Percentiles rank a stretch among this genome's conserved stretches.
Evolutionary conservation across 2,113 vertebrate genomes (phyloP).

Genomic region (Scartelaos histophorus): DNA sequence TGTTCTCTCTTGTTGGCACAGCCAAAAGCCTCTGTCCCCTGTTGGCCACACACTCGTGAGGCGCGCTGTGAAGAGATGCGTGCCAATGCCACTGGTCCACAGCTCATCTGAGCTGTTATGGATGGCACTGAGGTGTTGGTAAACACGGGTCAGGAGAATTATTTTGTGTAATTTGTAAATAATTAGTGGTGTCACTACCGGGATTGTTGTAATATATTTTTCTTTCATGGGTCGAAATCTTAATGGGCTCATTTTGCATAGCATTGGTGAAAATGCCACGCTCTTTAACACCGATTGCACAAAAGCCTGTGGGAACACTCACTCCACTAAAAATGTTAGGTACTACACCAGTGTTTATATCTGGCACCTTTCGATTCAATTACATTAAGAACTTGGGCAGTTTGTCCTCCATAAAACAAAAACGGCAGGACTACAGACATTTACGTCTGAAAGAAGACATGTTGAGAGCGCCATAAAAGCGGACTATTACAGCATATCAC

Average conservation of each 20-base stretch:
- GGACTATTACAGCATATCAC: background rate
- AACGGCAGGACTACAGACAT: background rate
- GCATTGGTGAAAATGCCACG: constrained; percentile 51
- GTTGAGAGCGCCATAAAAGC: constrained; percentile 1
- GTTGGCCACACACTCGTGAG: constrained; percentile 59
- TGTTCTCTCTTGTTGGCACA: constrained; percentile 69
- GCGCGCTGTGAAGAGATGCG: constrained; percentile 53
- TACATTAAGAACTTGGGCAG: background rate
- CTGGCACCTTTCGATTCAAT: background rate
- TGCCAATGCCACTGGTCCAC: constrained; percentile 62
- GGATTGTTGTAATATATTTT: constrained; percentile 39
- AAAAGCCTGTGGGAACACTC: constrained; percentile 5
- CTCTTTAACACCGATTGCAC: constrained; percentile 23
- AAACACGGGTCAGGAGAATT: constrained; percentile 58
- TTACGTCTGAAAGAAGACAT: background rate
- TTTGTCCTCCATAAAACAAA: background rate
- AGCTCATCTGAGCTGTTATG: constrained; percentile 54
- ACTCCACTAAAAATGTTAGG: constrained; percentile 9
- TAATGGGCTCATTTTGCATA: constrained; percentile 64
- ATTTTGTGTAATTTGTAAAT: constrained; percentile 62
- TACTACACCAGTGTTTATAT: too few relatives aligned
- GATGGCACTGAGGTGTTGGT: constrained; percentile 55
- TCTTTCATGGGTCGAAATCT: constrained; percentile 42
- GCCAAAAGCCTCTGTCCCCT: constrained; percentile 65
- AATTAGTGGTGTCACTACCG: constrained; percentile 59